A percentile compares a stretch with the other conserved stretches of the same genome.
Conservation (phyloP, 1,140 invertebrate genomes). For the Parasteatoda tepidariorum region DNA sequence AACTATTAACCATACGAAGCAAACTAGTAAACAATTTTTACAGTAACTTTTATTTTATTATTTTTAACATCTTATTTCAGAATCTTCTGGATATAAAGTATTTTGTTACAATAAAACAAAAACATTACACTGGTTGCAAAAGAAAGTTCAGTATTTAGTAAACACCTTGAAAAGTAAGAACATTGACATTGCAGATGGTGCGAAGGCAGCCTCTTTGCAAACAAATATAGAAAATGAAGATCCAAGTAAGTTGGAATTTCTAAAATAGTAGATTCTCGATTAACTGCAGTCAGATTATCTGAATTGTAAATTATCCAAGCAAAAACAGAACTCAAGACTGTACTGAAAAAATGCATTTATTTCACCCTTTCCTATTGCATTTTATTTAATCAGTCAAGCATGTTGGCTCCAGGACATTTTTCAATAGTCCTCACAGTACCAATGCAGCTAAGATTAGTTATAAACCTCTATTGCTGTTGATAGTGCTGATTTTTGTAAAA, state of each 20-base stretch:
- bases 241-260: constrained; percentile 16
- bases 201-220: constrained; percentile 28
- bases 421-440: no score
- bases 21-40: no score
- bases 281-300: neutral
- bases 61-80: constrained; percentile 30
- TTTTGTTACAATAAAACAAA: constrained; percentile 35
- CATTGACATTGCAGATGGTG: constrained; percentile 29
- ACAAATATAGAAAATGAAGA: constrained; percentile 18
- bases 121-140: constrained; percentile 30
- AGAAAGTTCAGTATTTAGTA: constrained; percentile 25
- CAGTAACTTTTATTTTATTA: no score
- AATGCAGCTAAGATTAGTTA: no score
- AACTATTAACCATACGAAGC: no score
- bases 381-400: neutral
- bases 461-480: no score
- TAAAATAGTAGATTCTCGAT: neutral
- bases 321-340: no score
- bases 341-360: neutral
- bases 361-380: neutral
- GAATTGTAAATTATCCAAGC: neutral
- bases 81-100: constrained; percentile 33
- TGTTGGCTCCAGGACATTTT: neutral
- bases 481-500: no score
- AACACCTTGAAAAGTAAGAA: constrained; percentile 2